phyloP scores from a whole-genome alignment of 2,113 vertebrate species.

The Phyllostomus discolor region DNA sequence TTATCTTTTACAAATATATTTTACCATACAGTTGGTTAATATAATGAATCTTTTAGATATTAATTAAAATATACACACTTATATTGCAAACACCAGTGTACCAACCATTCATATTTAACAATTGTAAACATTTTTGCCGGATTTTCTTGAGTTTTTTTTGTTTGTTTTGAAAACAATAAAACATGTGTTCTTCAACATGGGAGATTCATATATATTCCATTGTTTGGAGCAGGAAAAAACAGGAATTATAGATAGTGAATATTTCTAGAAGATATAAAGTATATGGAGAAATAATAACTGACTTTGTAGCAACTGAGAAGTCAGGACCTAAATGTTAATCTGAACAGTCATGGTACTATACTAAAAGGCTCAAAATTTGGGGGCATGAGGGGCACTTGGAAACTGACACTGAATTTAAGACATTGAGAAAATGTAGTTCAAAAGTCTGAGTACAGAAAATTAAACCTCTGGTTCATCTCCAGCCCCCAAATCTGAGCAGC shows the following conservation, averaged over 20 bases:
- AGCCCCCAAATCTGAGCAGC: neutral
- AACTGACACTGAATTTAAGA: neutral
- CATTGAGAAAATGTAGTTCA: neutral
- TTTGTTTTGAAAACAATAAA: neutral
- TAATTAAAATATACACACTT: neutral
- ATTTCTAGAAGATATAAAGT: neutral
- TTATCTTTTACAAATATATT: no score
- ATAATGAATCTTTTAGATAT: neutral
- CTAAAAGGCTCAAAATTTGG: neutral
- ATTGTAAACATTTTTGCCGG: neutral
- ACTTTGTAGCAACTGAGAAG: neutral
- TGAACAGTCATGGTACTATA: accelerated
- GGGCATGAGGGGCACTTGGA: neutral
- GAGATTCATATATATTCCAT: neutral
- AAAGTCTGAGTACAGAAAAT: neutral
- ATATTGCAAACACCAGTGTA: neutral
- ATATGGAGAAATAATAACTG: neutral
- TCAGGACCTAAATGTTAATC: neutral
- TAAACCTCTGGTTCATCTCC: neutral
- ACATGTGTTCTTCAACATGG: neutral
- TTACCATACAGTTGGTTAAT: neutral
- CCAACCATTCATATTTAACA: neutral
- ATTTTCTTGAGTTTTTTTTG: neutral
- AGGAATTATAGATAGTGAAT: neutral
- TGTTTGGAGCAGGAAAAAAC: neutral